phyloP scores from a whole-genome alignment of 2,797 vertebrate genomes.

The Distichodus sexfasciatus region DNA sequence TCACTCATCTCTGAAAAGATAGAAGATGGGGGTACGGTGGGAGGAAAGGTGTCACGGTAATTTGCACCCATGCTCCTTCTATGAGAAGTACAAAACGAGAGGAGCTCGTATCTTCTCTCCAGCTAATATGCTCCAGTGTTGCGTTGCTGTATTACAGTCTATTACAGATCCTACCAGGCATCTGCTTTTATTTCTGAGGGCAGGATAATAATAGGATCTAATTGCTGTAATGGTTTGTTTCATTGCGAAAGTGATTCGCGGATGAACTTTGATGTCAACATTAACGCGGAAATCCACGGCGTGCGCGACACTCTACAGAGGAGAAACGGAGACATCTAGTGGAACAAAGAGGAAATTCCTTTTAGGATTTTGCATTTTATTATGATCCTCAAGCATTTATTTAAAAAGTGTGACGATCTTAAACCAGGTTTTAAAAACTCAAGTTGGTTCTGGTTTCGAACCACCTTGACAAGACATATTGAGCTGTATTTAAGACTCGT shows the following conservation, averaged over 20 bases:
- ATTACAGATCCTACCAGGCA: constrained; percentile 12
- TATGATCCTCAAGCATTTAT: too few relatives aligned
- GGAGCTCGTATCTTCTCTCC: constrained; percentile 7
- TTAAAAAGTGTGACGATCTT: too few relatives aligned
- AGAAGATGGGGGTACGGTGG: too few relatives aligned
- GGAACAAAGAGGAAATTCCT: background rate
- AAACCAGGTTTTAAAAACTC: too few relatives aligned
- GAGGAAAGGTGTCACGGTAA: constrained; percentile 28
- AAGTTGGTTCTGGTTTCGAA: too few relatives aligned
- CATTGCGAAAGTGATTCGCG: constrained; percentile 9
- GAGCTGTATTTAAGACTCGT: too few relatives aligned
- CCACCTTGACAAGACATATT: too few relatives aligned
- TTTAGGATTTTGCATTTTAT: too few relatives aligned
- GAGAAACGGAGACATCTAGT: constrained; percentile 16
- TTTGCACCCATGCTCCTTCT: constrained; percentile 29
- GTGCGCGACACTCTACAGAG: background rate
- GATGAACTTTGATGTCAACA: constrained; percentile 3
- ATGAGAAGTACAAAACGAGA: constrained; percentile 24
- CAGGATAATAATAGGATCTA: constrained; percentile 31
- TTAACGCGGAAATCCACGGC: background rate
- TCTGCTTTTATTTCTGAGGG: constrained; percentile 8
- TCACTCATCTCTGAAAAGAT: background rate
- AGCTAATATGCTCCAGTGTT: background rate
- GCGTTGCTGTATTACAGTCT: background rate
- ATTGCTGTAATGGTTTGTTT: constrained; percentile 29